Percentiles rank a stretch among this genome's conserved stretches.
phyloP scores from a whole-genome alignment of 2,797 vertebrate genomes.

The Loris lydekkerianus region DNA sequence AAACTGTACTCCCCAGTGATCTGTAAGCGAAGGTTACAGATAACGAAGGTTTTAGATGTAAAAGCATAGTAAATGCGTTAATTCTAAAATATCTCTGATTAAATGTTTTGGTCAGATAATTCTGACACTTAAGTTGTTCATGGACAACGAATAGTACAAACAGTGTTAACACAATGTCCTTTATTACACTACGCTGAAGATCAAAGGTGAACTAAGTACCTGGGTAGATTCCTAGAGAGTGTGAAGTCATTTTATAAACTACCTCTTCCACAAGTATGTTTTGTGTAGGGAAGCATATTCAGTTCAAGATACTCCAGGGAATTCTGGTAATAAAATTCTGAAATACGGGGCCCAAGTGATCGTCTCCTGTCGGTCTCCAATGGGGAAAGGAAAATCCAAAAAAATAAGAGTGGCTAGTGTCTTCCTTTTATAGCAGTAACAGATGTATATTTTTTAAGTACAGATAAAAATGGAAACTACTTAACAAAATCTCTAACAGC shows the following conservation, averaged over 20 bases:
- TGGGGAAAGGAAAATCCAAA: slow-evolving; percentile 39
- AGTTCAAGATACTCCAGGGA: slow-evolving; percentile 58
- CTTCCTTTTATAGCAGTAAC: slow-evolving; percentile 72
- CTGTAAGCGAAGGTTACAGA: neutral
- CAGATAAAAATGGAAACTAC: slow-evolving; percentile 77
- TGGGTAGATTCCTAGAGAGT: neutral
- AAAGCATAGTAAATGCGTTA: neutral
- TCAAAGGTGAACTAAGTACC: neutral
- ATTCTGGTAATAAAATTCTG: slow-evolving; percentile 39
- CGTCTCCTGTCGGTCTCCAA: slow-evolving; percentile 57
- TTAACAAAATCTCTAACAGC: slow-evolving; percentile 74
- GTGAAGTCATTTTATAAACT: no score
- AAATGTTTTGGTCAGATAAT: neutral
- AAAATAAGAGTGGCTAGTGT: slow-evolving; percentile 67
- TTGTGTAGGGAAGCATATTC: neutral
- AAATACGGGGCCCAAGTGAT: slow-evolving; percentile 61
- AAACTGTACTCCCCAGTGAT: neutral
- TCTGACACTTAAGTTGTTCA: neutral
- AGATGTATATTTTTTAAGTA: slow-evolving; percentile 84
- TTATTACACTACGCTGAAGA: neutral
- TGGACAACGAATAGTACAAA: neutral
- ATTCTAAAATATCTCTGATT: neutral
- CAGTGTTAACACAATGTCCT: neutral
- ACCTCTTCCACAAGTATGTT: no score
- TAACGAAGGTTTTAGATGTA: neutral